Conservation (phyloP, 2,888 invertebrate species). For the Cheilosia vulpina region DNA sequence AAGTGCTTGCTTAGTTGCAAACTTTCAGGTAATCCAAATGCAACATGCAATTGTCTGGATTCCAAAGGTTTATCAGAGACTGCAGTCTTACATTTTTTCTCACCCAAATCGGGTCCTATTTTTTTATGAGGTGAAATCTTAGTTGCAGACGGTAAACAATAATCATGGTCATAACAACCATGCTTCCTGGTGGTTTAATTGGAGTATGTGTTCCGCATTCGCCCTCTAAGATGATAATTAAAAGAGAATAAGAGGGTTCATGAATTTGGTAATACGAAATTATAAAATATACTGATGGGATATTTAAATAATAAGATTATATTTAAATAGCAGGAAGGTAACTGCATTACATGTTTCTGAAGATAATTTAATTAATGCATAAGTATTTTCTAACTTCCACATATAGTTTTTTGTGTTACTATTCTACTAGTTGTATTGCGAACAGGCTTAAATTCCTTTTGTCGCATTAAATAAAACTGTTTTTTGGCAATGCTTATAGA, state of each 20-base stretch:
- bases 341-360: too few species aligned
- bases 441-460: too few species aligned
- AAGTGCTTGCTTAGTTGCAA: neutral
- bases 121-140: conserved; percentile 1
- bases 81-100: conserved; percentile 9
- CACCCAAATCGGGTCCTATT: neutral
- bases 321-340: too few species aligned
- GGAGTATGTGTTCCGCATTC: neutral
- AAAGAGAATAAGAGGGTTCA: neutral
- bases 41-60: conserved; percentile 28
- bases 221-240: neutral
- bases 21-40: conserved; percentile 5
- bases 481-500: too few species aligned
- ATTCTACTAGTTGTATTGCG: too few species aligned
- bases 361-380: too few species aligned
- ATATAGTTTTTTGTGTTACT: too few species aligned
- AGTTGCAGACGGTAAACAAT: conserved; percentile 18
- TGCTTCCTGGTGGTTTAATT: conserved; percentile 21
- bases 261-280: conserved; percentile 6
- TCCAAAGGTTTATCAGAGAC: conserved; percentile 1
- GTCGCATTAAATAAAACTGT: too few species aligned
- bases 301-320: too few species aligned
- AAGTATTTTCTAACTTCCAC: too few species aligned
- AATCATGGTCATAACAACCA: conserved; percentile 7
- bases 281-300: too few species aligned